A percentile compares a stretch with the other conserved stretches of the same genome.
Evolutionary conservation across 2,888 invertebrate species (phyloP).

Genomic region (Drosophila paramelanica): DNA sequence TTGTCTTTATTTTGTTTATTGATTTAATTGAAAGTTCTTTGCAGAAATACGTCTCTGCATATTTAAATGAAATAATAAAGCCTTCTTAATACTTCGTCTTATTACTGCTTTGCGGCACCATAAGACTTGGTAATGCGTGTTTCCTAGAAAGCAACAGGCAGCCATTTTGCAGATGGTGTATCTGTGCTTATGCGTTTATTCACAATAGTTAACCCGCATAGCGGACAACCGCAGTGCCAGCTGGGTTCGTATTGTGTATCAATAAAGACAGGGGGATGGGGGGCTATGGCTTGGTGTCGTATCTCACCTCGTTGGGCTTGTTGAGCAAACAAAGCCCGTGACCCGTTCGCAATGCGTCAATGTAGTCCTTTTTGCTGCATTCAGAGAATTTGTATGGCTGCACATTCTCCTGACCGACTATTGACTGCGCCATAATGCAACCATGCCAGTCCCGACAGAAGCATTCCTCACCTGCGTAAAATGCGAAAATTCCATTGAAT

Average conservation of each 20-base stretch:
- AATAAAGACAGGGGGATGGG: constrained; percentile 9
- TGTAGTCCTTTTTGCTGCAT: constrained; percentile 96
- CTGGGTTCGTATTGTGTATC: constrained; percentile 30
- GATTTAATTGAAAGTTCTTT: too few relatives aligned
- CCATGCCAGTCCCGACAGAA: constrained; percentile 97
- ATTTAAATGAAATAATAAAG: not conserved
- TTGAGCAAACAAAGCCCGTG: constrained; percentile 96
- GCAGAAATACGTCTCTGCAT: not conserved
- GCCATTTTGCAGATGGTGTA: not conserved
- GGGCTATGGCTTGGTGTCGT: not conserved
- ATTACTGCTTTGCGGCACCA: too few relatives aligned
- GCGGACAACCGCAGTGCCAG: constrained; percentile 22
- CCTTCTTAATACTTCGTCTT: too few relatives aligned
- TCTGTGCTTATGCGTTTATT: constrained; percentile 13
- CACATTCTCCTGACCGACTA: constrained; percentile 95
- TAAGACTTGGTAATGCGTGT: not conserved
- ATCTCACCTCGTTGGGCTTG: constrained; percentile 94
- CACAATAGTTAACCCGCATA: constrained; percentile 8
- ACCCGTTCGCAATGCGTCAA: constrained; percentile 93
- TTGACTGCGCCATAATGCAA: constrained; percentile 97
- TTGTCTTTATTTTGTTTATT: too few relatives aligned
- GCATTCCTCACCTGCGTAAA: constrained; percentile 89
- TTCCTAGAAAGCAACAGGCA: not conserved
- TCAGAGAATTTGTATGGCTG: constrained; percentile 99
- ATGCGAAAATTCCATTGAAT: constrained; percentile 7